phyloP scores from a whole-genome alignment of 92 coral and sea anemone species.

The Epizoanthus stellaris region DNA sequence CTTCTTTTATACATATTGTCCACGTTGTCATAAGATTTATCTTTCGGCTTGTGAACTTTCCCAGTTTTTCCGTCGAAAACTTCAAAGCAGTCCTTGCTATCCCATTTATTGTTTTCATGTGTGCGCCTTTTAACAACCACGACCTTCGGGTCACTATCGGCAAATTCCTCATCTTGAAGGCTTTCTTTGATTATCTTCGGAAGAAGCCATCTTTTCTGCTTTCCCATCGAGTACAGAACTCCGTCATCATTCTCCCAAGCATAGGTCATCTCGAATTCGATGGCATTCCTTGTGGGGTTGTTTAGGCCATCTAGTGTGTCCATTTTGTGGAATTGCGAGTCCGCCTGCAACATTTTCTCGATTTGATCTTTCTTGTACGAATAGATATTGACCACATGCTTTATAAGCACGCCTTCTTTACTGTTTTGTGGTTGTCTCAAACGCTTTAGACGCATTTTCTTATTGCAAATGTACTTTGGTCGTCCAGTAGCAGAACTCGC shows the following conservation, averaged over 20 bases:
- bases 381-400: slow-evolving; percentile 17
- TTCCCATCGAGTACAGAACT: slow-evolving; percentile 75
- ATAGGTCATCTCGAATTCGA: background rate
- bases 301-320: slow-evolving; percentile 29
- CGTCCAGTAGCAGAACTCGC: background rate
- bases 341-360: slow-evolving; percentile 24
- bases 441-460: slow-evolving; percentile 33
- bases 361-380: slow-evolving; percentile 2
- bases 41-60: slow-evolving; percentile 50
- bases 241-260: slow-evolving; percentile 20
- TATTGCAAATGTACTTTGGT: slow-evolving; percentile 30
- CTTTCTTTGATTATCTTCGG: slow-evolving; percentile 75
- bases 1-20: slow-evolving; percentile 31
- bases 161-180: slow-evolving; percentile 32
- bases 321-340: slow-evolving; percentile 11
- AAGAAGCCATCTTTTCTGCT: slow-evolving; percentile 94
- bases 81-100: slow-evolving; percentile 64
- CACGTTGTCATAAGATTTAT: slow-evolving; percentile 42
- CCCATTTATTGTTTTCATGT: background rate
- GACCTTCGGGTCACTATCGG: slow-evolving; percentile 48
- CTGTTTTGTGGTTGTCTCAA: slow-evolving; percentile 30
- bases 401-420: slow-evolving; percentile 27
- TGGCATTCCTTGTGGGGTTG: background rate
- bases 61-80: slow-evolving; percentile 59
- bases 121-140: slow-evolving; percentile 56